Evolutionary conservation across 2,888 invertebrate genomes (phyloP).

Genomic region (Crocallis elinguaria): DNA sequence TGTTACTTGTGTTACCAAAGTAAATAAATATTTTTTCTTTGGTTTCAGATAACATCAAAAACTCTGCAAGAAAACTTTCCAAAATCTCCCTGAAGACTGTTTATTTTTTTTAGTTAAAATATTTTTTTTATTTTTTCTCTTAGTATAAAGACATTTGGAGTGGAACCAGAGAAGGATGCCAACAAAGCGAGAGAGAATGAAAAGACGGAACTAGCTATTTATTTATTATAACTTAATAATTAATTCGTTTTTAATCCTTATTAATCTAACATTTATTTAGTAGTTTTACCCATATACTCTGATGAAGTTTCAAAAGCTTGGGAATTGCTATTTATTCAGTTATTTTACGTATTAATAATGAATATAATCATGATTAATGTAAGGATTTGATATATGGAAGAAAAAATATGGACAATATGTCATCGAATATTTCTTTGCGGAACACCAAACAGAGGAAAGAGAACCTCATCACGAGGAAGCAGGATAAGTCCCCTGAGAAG

Average conservation of each 20-base stretch:
- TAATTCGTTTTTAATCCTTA: conserved; percentile 61
- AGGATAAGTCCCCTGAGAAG: conserved; percentile 82
- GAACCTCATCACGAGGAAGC: conserved; percentile 79
- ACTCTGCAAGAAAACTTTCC: conserved; percentile 75
- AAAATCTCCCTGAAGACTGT: conserved; percentile 83
- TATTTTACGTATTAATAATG: conserved; percentile 37
- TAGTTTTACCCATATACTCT: conserved; percentile 43
- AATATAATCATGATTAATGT: conserved; percentile 43
- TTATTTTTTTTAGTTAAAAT: conserved; percentile 61
- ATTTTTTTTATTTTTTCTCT: conserved; percentile 59
- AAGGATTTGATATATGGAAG: conserved; percentile 53
- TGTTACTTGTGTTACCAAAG: not conserved
- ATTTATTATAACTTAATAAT: conserved; percentile 64
- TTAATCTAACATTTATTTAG: conserved; percentile 47
- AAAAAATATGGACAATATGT: conserved; percentile 77
- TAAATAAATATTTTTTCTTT: conserved; percentile 35
- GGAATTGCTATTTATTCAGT: conserved; percentile 55
- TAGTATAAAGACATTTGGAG: conserved; percentile 59
- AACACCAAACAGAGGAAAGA: conserved; percentile 78
- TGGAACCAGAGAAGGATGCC: conserved; percentile 64
- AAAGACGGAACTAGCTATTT: conserved; percentile 82
- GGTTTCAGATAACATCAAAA: conserved; percentile 78
- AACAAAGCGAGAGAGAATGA: conserved; percentile 79
- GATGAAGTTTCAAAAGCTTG: conserved; percentile 43
- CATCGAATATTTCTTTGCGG: conserved; percentile 73